phyloP scores from a whole-genome alignment of 2,797 vertebrate genomes.

The Cryptoblepharus egeriae region DNA sequence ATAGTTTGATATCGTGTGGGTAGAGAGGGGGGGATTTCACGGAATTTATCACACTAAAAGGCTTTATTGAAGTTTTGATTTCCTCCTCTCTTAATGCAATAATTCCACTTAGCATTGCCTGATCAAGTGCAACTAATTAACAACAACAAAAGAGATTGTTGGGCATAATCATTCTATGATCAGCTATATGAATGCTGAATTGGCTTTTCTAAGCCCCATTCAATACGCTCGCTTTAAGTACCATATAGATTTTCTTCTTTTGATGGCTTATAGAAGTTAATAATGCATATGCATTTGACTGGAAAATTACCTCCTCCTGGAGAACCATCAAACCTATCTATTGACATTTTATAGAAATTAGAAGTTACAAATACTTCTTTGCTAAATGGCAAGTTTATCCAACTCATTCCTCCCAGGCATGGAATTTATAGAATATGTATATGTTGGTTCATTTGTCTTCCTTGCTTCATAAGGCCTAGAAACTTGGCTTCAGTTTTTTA shows the following conservation, averaged over 20 bases:
- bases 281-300: slow-evolving; percentile 68
- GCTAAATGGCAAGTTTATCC: not conserved
- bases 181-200: slow-evolving; percentile 63
- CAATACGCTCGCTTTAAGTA: slow-evolving; percentile 43
- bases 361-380: slow-evolving; percentile 32
- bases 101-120: slow-evolving; percentile 56
- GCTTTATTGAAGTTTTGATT: slow-evolving; percentile 51
- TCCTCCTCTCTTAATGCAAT: slow-evolving; percentile 45
- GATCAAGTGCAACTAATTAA: slow-evolving; percentile 69
- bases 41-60: slow-evolving; percentile 38
- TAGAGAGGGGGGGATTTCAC: not conserved
- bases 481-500: not conserved
- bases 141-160: slow-evolving; percentile 67
- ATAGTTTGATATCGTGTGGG: not conserved
- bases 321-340: slow-evolving; percentile 56
- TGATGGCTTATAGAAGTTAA: slow-evolving; percentile 62
- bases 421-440: not conserved
- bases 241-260: slow-evolving; percentile 51
- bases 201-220: slow-evolving; percentile 56
- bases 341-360: slow-evolving; percentile 52
- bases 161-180: slow-evolving; percentile 62
- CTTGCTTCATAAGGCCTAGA: not conserved
- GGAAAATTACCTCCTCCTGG: slow-evolving; percentile 68
- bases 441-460: not conserved
- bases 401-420: not conserved